phyloP scores from a whole-genome alignment of 2,888 invertebrate species.

The Spodoptera littoralis region DNA sequence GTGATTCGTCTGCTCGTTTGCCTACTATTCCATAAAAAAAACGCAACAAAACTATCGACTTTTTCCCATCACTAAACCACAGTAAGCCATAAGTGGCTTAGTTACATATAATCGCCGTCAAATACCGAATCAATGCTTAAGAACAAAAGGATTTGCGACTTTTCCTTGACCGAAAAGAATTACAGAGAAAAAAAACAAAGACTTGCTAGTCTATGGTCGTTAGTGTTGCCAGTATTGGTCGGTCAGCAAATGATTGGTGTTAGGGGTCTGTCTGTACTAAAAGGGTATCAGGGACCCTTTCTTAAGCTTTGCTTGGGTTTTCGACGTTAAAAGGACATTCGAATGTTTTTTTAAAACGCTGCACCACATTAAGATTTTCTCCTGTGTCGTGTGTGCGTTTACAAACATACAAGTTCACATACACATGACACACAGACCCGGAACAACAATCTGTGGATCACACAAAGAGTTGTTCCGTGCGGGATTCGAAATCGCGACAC shows the following conservation, averaged over 20 bases:
- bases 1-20: too few species aligned
- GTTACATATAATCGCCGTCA: conserved; percentile 82
- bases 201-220: conserved; percentile 60
- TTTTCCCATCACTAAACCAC: conserved; percentile 59
- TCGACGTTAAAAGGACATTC: too few species aligned
- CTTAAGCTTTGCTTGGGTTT: too few species aligned
- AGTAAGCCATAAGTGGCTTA: conserved; percentile 84
- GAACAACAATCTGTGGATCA: too few species aligned
- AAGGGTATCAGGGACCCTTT: background rate
- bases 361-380: too few species aligned
- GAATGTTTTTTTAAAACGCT: too few species aligned
- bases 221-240: conserved; percentile 55
- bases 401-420: too few species aligned
- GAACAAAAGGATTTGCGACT: conserved; percentile 82
- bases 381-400: too few species aligned
- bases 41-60: conserved; percentile 50
- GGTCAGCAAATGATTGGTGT: conserved; percentile 57
- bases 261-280: conserved; percentile 59
- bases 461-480: too few species aligned
- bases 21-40: background rate
- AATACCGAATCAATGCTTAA: conserved; percentile 80
- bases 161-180: conserved; percentile 71
- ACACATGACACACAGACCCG: too few species aligned
- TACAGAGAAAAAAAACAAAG: conserved; percentile 64
- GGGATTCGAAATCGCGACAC: too few species aligned